Conservation (phyloP, 1,140 invertebrate species). For the Drosophila nigromelanica region DNA sequence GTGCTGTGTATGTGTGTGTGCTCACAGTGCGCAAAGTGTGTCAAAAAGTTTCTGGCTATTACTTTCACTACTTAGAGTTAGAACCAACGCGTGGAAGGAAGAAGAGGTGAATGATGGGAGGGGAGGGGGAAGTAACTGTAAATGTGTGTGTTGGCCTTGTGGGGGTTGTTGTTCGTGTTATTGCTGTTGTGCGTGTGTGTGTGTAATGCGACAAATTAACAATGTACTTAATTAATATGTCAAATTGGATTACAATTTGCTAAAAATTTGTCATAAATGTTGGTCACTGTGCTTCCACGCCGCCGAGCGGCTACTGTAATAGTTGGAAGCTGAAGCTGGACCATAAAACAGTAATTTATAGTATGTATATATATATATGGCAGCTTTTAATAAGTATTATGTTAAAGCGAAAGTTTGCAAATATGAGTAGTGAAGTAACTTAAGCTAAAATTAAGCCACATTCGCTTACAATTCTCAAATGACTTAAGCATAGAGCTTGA, state of each 20-base stretch:
- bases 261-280: slow-evolving; percentile 74
- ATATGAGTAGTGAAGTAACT: not conserved
- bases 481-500: not conserved
- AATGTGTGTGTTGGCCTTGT: slow-evolving; percentile 13
- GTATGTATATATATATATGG: too few relatives aligned
- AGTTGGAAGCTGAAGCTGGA: not conserved
- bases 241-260: slow-evolving; percentile 78
- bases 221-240: slow-evolving; percentile 79
- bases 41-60: slow-evolving; percentile 72
- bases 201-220: slow-evolving; percentile 78
- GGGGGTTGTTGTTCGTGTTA: slow-evolving; percentile 41
- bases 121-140: slow-evolving; percentile 5
- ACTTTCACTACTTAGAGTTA: slow-evolving; percentile 74
- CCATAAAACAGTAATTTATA: not conserved
- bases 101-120: slow-evolving; percentile 16
- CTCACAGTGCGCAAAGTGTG: slow-evolving; percentile 62
- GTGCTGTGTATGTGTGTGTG: slow-evolving; percentile 14
- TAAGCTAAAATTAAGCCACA: not conserved
- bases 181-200: slow-evolving; percentile 34
- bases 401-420: not conserved
- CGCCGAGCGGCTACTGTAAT: not conserved
- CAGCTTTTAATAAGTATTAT: too few relatives aligned
- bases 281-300: slow-evolving; percentile 23
- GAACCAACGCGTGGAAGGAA: slow-evolving; percentile 15
- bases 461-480: slow-evolving; percentile 1